phyloP scores from a whole-genome alignment of 2,888 invertebrate genomes.

The Aspidapion aeneum region DNA sequence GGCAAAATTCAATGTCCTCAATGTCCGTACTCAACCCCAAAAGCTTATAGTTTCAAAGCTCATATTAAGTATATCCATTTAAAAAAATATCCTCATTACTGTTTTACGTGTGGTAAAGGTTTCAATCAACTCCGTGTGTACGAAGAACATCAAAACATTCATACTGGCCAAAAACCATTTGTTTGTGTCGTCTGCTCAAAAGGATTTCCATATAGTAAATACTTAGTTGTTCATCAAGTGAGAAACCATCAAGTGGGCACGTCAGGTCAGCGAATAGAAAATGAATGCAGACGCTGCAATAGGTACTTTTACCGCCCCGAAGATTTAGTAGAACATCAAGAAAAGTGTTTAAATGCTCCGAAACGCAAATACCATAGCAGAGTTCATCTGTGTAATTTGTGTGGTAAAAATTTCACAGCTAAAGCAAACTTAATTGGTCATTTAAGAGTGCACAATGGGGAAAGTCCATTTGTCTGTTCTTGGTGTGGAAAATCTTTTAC shows the following conservation, averaged over 20 bases:
- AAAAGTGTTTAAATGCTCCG: conserved; percentile 27
- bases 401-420: conserved; percentile 39
- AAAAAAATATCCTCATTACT: conserved; percentile 49
- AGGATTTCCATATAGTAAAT: conserved; percentile 50
- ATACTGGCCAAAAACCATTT: conserved; percentile 51
- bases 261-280: conserved; percentile 47
- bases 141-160: conserved; percentile 56
- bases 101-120: conserved; percentile 54
- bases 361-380: conserved; percentile 3
- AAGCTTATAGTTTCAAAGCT: conserved; percentile 36
- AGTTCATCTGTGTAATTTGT: conserved; percentile 37
- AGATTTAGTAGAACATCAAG: conserved; percentile 49
- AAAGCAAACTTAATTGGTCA: conserved; percentile 40
- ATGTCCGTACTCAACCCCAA: conserved; percentile 38
- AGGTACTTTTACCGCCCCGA: conserved; percentile 39
- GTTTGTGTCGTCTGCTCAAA: conserved; percentile 54
- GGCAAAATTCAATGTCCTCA: conserved; percentile 19
- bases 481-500: conserved; percentile 53
- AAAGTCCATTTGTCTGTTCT: conserved; percentile 48
- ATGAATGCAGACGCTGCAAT: conserved; percentile 41
- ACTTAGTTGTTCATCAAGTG: conserved; percentile 38
- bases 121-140: conserved; percentile 53
- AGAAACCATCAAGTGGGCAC: conserved; percentile 43
- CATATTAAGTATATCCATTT: conserved; percentile 43
- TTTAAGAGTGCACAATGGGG: conserved; percentile 50